Percentiles rank a stretch among this genome's conserved stretches.
Evolutionary conservation across 1,140 invertebrate species (phyloP).

Genomic region (Drosophila murphyi): DNA sequence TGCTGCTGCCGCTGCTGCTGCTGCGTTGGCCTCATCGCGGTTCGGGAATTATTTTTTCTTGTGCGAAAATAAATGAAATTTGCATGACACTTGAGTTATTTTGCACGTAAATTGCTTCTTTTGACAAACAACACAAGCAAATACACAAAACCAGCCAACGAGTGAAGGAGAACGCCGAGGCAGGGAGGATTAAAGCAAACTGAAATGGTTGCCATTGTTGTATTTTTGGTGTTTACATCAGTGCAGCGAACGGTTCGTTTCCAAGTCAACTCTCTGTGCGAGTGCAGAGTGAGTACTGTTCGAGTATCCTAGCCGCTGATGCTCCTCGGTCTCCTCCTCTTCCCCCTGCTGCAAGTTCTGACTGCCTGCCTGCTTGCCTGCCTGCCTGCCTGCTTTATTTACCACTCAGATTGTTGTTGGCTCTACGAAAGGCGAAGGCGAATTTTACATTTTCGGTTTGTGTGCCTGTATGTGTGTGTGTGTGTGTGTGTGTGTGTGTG

Average conservation of each 20-base stretch:
- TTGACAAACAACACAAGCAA: slow-evolving; percentile 83
- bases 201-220: slow-evolving; percentile 74
- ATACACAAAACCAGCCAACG: slow-evolving; percentile 63
- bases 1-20: background rate
- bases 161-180: slow-evolving; percentile 19
- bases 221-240: slow-evolving; percentile 81
- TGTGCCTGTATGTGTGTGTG: slow-evolving; percentile 31
- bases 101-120: slow-evolving; percentile 85
- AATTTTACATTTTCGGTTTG: slow-evolving; percentile 80
- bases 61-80: slow-evolving; percentile 84
- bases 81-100: slow-evolving; percentile 85
- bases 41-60: slow-evolving; percentile 75
- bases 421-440: slow-evolving; percentile 56
- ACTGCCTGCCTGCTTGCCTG: slow-evolving; percentile 1
- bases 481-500: background rate
- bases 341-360: slow-evolving; percentile 1
- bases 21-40: slow-evolving; percentile 43
- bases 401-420: slow-evolving; percentile 50
- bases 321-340: background rate
- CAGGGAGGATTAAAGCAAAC: slow-evolving; percentile 32
- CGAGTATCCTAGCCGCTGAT: slow-evolving; percentile 12
- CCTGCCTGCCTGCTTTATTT: slow-evolving; percentile 32
- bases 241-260: slow-evolving; percentile 56
- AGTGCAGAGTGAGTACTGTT: slow-evolving; percentile 25
- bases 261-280: slow-evolving; percentile 56